Evolutionary conservation across 2,797 vertebrate genomes (phyloP), one percentile per base, ranked within the genome.

Genomic region (Ctenosaura bakeri): DNA sequence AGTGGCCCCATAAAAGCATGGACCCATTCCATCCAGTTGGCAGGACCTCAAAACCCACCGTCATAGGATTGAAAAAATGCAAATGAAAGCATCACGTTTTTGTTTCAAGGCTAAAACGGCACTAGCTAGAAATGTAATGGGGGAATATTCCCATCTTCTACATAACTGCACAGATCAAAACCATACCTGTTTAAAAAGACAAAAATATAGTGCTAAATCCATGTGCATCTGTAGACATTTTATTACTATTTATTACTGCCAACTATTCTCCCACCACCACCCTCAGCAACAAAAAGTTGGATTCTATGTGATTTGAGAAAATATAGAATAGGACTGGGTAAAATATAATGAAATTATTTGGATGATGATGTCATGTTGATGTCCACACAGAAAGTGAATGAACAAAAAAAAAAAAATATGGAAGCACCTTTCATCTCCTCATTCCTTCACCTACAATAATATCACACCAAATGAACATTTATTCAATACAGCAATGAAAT

Each of bases 401-500:
- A 22, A 35, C 78, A 24, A 83, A 62, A 56, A 64, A 80, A 38
- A 18, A 12, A 32, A 42, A 42, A 42, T 16, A 1, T 24, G 4
- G 13, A 79, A 38, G 46, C 10, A 52, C 46, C 46, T 54, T 82
- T 80, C 74, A 42, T 4, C 24, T 82, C 54, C 1, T 38, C 77
- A 52, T 46, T 52, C 42, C 77, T 79, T n/a, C 35, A 85, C 35
- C 22, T 56, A 79, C 14, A 76, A 76, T 29, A 46, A 20, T 29
- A 82, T 69, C 85, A 24, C 59, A 76, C 46, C 59, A 69, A 32
- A 81, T 18, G 46, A 71, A 87, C 77, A 91, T 3, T 3, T 42
- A 74, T 73, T 66, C 46, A 59, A 86, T 46, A 82, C 2, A 50
- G 24, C 38, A 50, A 20, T 93, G 84, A 87, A 92, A 73, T 24